Percentiles rank a stretch among this genome's conserved stretches.
These are phyloP conservation scores for Melieria crassipennis DNA, from an alignment of 2,888 invertebrate species.

Conservation along the genomic window DNA sequence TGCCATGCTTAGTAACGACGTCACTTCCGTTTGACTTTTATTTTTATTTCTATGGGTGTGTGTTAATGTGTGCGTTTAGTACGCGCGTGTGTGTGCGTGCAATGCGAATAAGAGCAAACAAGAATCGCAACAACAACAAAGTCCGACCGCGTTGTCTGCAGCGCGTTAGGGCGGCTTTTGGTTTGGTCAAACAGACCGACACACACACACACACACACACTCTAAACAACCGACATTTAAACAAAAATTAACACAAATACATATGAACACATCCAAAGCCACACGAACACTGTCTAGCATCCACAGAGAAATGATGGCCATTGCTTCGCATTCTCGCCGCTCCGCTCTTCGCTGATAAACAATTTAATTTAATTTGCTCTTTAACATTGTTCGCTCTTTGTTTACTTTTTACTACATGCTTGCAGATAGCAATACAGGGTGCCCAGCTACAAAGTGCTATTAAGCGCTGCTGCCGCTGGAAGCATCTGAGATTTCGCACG, in stretches of 20 bases:
- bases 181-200: constrained; percentile 18
- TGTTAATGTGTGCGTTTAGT: constrained; percentile 1
- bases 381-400: too few relatives aligned
- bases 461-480: too few relatives aligned
- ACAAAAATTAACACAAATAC: constrained; percentile 17
- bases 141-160: background rate
- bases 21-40: constrained; percentile 41
- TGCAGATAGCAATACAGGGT: too few relatives aligned
- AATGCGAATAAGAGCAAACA: background rate
- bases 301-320: constrained; percentile 20
- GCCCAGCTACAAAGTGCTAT: too few relatives aligned
- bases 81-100: background rate
- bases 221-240: background rate
- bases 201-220: constrained; percentile 18
- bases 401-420: too few relatives aligned
- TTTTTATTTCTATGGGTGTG: constrained; percentile 14
- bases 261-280: background rate
- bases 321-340: background rate
- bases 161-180: constrained; percentile 6
- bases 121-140: too few relatives aligned
- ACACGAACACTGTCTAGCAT: constrained; percentile 32
- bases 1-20: constrained; percentile 28
- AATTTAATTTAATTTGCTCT: too few relatives aligned
- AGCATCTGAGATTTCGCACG: too few relatives aligned
- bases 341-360: background rate